phyloP scores from a whole-genome alignment of 2,888 invertebrate species.

The Scrobipalpa costella region DNA sequence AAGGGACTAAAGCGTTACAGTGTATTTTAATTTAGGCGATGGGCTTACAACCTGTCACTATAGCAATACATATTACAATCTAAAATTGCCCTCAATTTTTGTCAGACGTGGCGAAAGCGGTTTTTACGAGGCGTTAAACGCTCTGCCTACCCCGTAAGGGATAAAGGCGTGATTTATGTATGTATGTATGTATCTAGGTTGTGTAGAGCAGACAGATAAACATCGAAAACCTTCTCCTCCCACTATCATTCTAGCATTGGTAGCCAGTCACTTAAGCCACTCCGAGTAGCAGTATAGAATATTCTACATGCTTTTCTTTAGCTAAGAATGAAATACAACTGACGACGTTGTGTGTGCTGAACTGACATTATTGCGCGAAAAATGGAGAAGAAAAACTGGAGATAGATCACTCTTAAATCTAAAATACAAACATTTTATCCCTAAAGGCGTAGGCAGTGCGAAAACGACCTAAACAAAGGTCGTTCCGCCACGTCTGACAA shows the following conservation, averaged over 20 bases:
- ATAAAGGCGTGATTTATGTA: too few relatives aligned
- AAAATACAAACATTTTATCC: slow-evolving; percentile 4
- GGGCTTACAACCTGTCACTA: too few relatives aligned
- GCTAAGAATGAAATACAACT: slow-evolving; percentile 15
- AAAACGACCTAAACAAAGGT: too few relatives aligned
- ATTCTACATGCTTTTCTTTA: slow-evolving; percentile 8
- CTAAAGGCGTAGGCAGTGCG: too few relatives aligned
- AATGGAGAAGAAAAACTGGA: neutral
- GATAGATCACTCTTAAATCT: neutral
- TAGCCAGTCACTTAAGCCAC: neutral
- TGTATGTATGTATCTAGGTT: neutral
- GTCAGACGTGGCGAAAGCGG: too few relatives aligned
- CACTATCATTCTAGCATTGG: neutral
- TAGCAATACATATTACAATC: too few relatives aligned
- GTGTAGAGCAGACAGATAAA: neutral
- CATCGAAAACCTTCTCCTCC: neutral
- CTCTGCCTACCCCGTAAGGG: too few relatives aligned
- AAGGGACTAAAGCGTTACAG: too few relatives aligned
- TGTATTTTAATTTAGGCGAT: too few relatives aligned
- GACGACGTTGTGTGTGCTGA: neutral
- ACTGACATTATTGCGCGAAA: neutral
- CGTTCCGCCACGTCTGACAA: too few relatives aligned
- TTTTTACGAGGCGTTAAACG: too few relatives aligned
- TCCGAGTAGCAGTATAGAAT: neutral
- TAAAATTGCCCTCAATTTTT: too few relatives aligned